phyloP scores from a whole-genome alignment of 2,113 vertebrate genomes.

The Toxotes jaculatrix region DNA sequence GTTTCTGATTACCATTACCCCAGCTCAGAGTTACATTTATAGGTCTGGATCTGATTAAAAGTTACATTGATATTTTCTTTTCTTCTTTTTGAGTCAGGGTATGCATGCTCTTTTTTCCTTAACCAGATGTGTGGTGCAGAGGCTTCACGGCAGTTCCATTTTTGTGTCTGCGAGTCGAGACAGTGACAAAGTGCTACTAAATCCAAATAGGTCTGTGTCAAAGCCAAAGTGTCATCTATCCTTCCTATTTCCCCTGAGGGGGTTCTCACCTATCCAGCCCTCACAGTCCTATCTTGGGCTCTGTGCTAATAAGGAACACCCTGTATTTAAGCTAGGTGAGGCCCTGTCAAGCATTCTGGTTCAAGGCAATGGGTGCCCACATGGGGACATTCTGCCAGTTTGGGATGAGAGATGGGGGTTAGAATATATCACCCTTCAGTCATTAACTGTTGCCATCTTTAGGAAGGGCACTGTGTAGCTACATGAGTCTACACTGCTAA shows the following conservation, averaged over 20 bases:
- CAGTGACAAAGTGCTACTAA: slow-evolving; percentile 71
- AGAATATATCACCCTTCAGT: slow-evolving; percentile 77
- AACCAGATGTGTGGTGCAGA: slow-evolving; percentile 35
- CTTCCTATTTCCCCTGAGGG: slow-evolving; percentile 53
- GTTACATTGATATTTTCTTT: slow-evolving; percentile 69
- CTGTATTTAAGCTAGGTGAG: slow-evolving; percentile 64
- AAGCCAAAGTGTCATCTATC: slow-evolving; percentile 73
- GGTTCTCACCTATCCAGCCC: slow-evolving; percentile 52
- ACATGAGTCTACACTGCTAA: slow-evolving; percentile 71
- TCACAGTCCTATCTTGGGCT: slow-evolving; percentile 64
- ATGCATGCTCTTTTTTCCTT: slow-evolving; percentile 36
- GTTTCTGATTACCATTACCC: slow-evolving; percentile 79
- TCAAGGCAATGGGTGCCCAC: slow-evolving; percentile 43
- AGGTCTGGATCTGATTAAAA: slow-evolving; percentile 70
- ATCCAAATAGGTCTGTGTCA: slow-evolving; percentile 65
- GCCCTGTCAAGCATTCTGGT: slow-evolving; percentile 50
- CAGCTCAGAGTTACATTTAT: slow-evolving; percentile 63
- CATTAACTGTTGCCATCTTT: slow-evolving; percentile 90
- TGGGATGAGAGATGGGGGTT: slow-evolving; percentile 46
- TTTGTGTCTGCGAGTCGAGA: slow-evolving; percentile 66
- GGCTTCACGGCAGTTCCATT: slow-evolving; percentile 36
- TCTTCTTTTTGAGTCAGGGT: slow-evolving; percentile 24
- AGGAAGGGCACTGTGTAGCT: slow-evolving; percentile 85
- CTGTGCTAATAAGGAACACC: slow-evolving; percentile 63
- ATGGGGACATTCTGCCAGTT: slow-evolving; percentile 41